Evolutionary conservation across 2,797 vertebrate genomes (phyloP).

Genomic region (Pteronotus mesoamericanus): DNA sequence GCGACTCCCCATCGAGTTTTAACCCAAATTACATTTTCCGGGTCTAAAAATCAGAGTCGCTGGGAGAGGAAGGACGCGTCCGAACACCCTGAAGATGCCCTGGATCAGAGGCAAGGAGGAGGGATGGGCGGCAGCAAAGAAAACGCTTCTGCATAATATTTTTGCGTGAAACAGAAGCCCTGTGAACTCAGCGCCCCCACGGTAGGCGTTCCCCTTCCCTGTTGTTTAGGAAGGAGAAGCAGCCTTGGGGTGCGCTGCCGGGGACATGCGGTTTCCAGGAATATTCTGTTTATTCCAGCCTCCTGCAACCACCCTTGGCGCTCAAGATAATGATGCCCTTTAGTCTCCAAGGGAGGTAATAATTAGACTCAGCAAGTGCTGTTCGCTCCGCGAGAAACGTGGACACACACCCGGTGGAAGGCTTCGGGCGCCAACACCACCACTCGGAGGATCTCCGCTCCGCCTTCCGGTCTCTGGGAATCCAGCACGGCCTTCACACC

Average conservation of each 20-base stretch:
- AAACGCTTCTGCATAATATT: accelerated
- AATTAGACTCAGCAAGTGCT: neutral
- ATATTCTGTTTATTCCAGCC: neutral
- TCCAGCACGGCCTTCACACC: accelerated
- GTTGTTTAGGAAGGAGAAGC: neutral
- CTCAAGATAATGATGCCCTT: neutral
- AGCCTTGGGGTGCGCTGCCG: accelerated
- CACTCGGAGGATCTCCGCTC: accelerated
- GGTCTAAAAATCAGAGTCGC: conserved; percentile 52
- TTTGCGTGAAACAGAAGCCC: accelerated
- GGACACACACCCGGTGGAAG: accelerated
- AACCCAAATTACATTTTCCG: conserved; percentile 73
- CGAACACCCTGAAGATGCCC: neutral
- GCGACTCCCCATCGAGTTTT: conserved; percentile 71
- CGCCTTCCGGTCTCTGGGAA: neutral
- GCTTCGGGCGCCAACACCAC: neutral
- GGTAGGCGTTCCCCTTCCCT: too few relatives aligned
- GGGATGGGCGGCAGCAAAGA: neutral
- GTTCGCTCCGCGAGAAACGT: neutral
- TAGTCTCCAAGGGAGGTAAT: neutral
- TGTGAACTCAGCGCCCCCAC: neutral
- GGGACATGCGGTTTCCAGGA: neutral
- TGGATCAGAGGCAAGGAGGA: neutral
- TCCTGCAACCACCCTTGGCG: neutral
- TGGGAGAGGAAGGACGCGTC: neutral